phyloP scores from a whole-genome alignment of 1,140 invertebrate genomes.

The Drosophila ercepeae region DNA sequence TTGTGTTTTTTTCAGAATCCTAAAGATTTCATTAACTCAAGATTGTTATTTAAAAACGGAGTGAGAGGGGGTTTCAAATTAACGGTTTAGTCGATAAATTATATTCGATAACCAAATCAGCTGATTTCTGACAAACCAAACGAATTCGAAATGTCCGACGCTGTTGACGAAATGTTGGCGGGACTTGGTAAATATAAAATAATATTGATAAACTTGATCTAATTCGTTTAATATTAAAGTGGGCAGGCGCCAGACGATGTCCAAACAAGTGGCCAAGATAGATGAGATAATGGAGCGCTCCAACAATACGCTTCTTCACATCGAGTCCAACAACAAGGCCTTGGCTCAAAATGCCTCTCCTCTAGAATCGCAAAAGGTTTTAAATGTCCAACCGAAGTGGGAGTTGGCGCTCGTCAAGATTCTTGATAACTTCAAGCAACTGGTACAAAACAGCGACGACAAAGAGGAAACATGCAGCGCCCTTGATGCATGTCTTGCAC shows the following conservation, averaged over 20 bases:
- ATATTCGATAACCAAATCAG: background rate
- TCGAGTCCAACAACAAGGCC: slow-evolving; percentile 49
- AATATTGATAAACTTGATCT: background rate
- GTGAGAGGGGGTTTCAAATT: background rate
- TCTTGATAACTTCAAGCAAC: slow-evolving; percentile 55
- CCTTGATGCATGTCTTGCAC: slow-evolving; percentile 34
- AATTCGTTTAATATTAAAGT: slow-evolving; percentile 18
- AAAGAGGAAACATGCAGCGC: slow-evolving; percentile 6
- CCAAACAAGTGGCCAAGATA: slow-evolving; percentile 41
- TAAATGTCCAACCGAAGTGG: slow-evolving; percentile 42
- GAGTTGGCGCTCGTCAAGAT: slow-evolving; percentile 54
- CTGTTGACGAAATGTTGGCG: slow-evolving; percentile 63
- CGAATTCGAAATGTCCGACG: slow-evolving; percentile 57
- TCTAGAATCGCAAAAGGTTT: slow-evolving; percentile 13
- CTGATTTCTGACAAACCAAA: background rate
- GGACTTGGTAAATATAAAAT: slow-evolving; percentile 59
- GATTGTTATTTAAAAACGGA: too few relatives aligned
- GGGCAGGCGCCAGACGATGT: slow-evolving; percentile 28
- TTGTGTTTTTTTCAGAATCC: too few relatives aligned
- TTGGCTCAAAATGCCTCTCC: background rate
- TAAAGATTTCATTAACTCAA: too few relatives aligned
- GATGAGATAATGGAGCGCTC: slow-evolving; percentile 68
- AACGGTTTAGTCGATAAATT: background rate
- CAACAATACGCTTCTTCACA: slow-evolving; percentile 65
- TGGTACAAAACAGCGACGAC: slow-evolving; percentile 29